These are phyloP conservation scores for Acanthopleura granulata DNA, from an alignment of 2,888 invertebrate genomes.

Conservation along the genomic window DNA sequence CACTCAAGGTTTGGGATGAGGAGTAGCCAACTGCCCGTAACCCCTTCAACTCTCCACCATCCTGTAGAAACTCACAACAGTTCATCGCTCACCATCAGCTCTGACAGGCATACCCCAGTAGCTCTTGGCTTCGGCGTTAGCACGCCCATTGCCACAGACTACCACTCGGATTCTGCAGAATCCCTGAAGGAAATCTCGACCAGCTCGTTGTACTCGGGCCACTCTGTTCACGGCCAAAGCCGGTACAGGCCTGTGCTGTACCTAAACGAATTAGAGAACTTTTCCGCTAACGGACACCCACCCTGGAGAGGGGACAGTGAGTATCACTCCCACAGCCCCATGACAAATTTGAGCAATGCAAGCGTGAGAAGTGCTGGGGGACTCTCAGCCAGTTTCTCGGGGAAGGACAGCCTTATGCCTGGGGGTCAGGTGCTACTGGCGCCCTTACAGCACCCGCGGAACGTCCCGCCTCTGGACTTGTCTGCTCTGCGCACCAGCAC, in stretches of 20 bases:
- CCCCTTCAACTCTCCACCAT: neutral
- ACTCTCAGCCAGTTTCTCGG: neutral
- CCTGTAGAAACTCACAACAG: neutral
- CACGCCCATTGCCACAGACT: conserved; percentile 27
- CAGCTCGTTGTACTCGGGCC: neutral
- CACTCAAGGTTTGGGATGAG: neutral
- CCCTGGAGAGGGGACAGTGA: neutral
- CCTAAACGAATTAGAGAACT: neutral
- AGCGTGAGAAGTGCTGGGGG: neutral
- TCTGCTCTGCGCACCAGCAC: conserved; percentile 47
- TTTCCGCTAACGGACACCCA: neutral
- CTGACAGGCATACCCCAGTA: neutral
- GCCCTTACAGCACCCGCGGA: conserved; percentile 23
- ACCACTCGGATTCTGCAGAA: conserved; percentile 55
- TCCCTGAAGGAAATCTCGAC: conserved; percentile 44
- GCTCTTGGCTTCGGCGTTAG: neutral
- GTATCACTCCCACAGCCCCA: neutral
- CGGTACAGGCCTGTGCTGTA: neutral
- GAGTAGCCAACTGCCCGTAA: neutral
- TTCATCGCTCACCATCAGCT: neutral
- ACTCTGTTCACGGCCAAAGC: neutral
- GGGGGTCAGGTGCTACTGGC: neutral
- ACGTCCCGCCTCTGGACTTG: conserved; percentile 59
- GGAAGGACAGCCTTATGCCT: neutral
- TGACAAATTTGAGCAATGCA: neutral